Conservation (phyloP, 2,888 invertebrate species). For the Campoplex nolae region DNA sequence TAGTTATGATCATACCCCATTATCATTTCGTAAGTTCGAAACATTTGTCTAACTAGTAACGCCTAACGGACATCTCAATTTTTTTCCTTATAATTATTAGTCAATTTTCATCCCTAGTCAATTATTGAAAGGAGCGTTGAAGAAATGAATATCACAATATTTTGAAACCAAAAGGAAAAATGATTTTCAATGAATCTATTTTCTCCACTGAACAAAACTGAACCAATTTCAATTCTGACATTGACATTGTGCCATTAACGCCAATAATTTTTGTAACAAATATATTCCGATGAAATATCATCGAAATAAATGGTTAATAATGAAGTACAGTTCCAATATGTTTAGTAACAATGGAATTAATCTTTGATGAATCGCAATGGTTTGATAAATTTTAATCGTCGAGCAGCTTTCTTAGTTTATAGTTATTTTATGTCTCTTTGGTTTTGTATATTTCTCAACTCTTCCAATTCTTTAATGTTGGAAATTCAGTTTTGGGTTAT, state of each 20-base stretch:
- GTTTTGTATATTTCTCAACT: background rate
- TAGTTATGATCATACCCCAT: background rate
- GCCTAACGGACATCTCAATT: slow-evolving; percentile 68
- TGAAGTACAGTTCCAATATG: background rate
- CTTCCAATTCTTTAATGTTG: background rate
- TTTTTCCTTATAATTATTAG: slow-evolving; percentile 75
- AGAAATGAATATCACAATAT: slow-evolving; percentile 3
- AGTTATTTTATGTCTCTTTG: background rate
- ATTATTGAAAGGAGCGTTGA: slow-evolving; percentile 52
- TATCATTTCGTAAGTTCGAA: slow-evolving; percentile 38
- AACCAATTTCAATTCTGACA: background rate
- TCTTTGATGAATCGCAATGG: background rate
- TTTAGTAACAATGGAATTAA: background rate
- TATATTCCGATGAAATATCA: background rate
- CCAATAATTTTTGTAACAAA: background rate
- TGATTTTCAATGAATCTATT: background rate
- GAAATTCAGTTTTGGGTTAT: background rate
- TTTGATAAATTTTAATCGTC: background rate
- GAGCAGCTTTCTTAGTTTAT: background rate
- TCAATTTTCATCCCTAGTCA: slow-evolving; percentile 76
- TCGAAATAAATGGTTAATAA: background rate
- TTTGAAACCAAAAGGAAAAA: slow-evolving; percentile 6
- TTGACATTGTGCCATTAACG: slow-evolving; percentile 28
- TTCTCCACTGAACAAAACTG: slow-evolving; percentile 28
- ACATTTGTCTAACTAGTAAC: background rate